Evolutionary conservation across 35 echinoderm and acorn worm species (phyloP), one percentile per base, ranked within the genome.

Genomic region (Holothuria glaberrima): DNA sequence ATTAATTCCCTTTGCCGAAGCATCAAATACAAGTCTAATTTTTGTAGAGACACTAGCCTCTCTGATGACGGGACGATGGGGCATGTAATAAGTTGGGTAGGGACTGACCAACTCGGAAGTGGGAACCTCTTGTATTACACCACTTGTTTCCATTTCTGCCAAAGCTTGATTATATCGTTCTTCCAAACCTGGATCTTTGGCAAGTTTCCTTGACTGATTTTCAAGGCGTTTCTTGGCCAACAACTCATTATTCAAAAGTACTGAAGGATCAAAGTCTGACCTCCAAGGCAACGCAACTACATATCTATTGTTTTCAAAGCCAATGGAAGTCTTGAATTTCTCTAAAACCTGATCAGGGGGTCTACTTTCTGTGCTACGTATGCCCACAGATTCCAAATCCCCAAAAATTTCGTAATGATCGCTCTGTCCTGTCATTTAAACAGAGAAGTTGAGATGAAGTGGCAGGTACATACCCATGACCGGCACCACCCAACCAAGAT

Each of bases 211-310:
- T 35, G 71, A 75, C 36, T 75, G 71, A 81, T 25, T 81, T 41
- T 81, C 44, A 27, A 83, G 52, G 22, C 84, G 60, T 5, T 67
- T 67, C 17, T 31, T 65, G 3, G 84, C 84, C 71, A 75, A 75
- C 62, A 69, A 20, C 29, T 68, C 59, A 44, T 56, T 87, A 31
- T 87, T 87, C 20, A 67, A n/a, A 68, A 34, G 44, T 27, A 68
- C 13, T 3, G 59, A 48, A 62, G 60, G 35, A 25, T 87, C 65
- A 62, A 69, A 67, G 54, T 67, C 84, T n/a, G 21, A 38, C 44
- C 44, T 87, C 84, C 84, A 87, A 17, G 84, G 59, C 59, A 86
- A 10, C 29, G 60, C 65, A 32, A 87, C 84, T 68, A 67, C 84
- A 68, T 87, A 87, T 38, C 84, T 65, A 67, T 31, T 67, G 65